phyloP scores from a whole-genome alignment of 2,888 invertebrate species.

The Muschampia plurimacula region DNA sequence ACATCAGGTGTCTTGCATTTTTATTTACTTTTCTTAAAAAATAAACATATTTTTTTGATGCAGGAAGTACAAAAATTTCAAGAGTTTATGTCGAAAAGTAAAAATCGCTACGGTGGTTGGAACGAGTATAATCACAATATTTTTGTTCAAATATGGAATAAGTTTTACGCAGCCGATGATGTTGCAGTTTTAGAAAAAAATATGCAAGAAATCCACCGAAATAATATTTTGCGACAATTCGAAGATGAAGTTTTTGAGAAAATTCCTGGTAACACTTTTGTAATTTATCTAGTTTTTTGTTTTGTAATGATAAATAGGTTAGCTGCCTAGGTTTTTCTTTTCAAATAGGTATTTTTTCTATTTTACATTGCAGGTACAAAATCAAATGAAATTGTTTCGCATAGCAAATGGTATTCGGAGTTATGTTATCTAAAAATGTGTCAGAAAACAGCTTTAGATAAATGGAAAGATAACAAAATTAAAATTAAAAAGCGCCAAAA shows the following conservation, averaged over 20 bases:
- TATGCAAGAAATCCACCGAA: slow-evolving; percentile 19
- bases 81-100: slow-evolving; percentile 77
- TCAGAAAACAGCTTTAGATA: slow-evolving; percentile 69
- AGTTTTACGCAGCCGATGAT: slow-evolving; percentile 49
- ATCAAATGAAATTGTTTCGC: slow-evolving; percentile 57
- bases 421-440: slow-evolving; percentile 63
- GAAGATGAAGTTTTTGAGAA: slow-evolving; percentile 56
- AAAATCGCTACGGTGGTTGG: slow-evolving; percentile 86
- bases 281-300: neutral
- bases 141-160: slow-evolving; percentile 77
- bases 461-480: slow-evolving; percentile 66
- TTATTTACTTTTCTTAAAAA: too few relatives aligned
- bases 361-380: slow-evolving; percentile 52
- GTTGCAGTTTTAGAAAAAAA: slow-evolving; percentile 19
- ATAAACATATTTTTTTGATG: neutral
- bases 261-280: slow-evolving; percentile 56
- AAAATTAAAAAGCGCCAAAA: slow-evolving; percentile 51
- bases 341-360: neutral
- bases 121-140: slow-evolving; percentile 82
- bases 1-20: too few relatives aligned
- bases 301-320: neutral
- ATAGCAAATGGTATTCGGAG: slow-evolving; percentile 70
- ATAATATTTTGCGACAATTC: slow-evolving; percentile 18
- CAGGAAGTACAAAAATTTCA: slow-evolving; percentile 85
- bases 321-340: neutral